Evolutionary conservation across 2,888 invertebrate species (phyloP).

Genomic region (Acleris literana): DNA sequence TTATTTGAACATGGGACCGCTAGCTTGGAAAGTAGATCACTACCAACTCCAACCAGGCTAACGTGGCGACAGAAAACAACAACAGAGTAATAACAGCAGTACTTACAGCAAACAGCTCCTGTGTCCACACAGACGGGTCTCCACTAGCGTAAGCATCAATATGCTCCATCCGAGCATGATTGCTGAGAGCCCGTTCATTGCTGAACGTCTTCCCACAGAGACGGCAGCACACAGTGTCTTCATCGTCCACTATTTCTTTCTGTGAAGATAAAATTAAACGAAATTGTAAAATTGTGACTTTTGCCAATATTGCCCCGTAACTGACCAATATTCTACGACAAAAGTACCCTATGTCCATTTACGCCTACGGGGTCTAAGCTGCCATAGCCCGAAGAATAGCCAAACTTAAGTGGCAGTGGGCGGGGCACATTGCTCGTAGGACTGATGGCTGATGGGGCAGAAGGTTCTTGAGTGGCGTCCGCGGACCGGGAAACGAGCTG

Average conservation of each 20-base stretch:
- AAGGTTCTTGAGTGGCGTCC: too few species aligned
- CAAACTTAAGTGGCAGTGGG: too few species aligned
- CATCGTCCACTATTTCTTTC: slow-evolving; percentile 55
- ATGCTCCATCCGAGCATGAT: slow-evolving; percentile 70
- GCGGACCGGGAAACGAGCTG: too few species aligned
- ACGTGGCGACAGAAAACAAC: too few species aligned
- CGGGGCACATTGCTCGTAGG: too few species aligned
- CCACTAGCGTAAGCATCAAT: slow-evolving; percentile 54
- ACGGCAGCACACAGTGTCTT: slow-evolving; percentile 53
- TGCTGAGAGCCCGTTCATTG: slow-evolving; percentile 58
- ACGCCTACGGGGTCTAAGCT: too few species aligned
- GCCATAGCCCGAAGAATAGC: too few species aligned
- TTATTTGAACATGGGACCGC: neutral
- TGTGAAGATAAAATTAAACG: slow-evolving; percentile 36
- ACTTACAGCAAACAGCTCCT: slow-evolving; percentile 40
- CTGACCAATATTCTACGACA: too few species aligned
- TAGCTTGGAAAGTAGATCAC: too few species aligned
- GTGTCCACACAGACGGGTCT: slow-evolving; percentile 51
- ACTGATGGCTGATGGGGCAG: too few species aligned
- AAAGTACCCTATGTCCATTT: too few species aligned
- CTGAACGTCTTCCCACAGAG: slow-evolving; percentile 61
- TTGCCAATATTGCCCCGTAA: too few species aligned
- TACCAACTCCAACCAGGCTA: neutral
- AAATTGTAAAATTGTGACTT: neutral
- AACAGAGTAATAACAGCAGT: neutral